A percentile compares a stretch with the other conserved stretches of the same genome.
Evolutionary conservation across 2,888 invertebrate species (phyloP).

Genomic region (Drosophila emarginata): DNA sequence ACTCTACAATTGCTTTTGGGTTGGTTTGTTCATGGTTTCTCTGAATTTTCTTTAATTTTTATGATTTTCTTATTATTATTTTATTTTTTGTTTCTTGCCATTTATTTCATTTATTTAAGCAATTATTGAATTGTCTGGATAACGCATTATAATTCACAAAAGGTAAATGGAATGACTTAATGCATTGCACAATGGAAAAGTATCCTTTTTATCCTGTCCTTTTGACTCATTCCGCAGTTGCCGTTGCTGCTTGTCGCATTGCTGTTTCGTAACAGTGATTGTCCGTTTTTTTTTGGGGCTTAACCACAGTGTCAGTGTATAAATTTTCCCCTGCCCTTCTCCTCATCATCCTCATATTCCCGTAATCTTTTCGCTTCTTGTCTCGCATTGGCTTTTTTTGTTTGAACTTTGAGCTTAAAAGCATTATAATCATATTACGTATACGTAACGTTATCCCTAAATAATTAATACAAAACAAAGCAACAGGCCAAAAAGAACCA

Average conservation of each 20-base stretch:
- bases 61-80: no score
- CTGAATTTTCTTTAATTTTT: no score
- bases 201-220: conserved; percentile 7
- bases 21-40: no score
- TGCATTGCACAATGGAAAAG: not conserved
- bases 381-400: not conserved
- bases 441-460: conserved; percentile 51
- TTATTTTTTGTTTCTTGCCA: no score
- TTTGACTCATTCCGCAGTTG: conserved; percentile 2
- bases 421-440: conserved; percentile 60
- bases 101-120: not conserved
- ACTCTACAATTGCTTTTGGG: no score
- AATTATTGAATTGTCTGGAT: not conserved
- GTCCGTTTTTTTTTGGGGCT: conserved; percentile 1
- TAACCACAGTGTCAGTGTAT: not conserved
- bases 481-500: conserved; percentile 48
- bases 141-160: conserved; percentile 22
- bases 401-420: conserved; percentile 40
- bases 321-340: not conserved
- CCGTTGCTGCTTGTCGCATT: not conserved
- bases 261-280: conserved; percentile 1
- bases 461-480: conserved; percentile 63
- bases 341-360: conserved; percentile 2
- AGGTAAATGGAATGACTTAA: conserved; percentile 13
- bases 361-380: not conserved